These are phyloP conservation scores for Microctenopoma stevenorrisi DNA, from an alignment of 2,797 vertebrate species.

Conservation along the genomic window DNA sequence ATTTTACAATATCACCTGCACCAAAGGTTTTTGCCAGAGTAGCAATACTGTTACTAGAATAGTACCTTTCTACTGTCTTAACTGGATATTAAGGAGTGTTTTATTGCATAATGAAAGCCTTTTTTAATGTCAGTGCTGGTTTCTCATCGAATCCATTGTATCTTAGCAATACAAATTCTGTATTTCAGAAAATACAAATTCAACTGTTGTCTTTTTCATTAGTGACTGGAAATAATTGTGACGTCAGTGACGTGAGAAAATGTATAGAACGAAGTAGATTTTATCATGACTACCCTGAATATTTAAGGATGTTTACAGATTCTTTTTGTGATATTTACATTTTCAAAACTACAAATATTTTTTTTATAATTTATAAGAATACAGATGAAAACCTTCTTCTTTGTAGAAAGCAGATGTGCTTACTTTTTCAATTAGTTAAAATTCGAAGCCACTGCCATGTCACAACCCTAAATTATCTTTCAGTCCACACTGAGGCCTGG, in stretches of 20 bases:
- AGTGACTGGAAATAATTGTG: too few relatives aligned
- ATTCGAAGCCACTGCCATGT: slow-evolving; percentile 30
- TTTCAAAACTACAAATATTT: too few relatives aligned
- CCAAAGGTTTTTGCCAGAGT: slow-evolving; percentile 45
- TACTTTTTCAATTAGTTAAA: slow-evolving; percentile 16
- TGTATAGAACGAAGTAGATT: neutral
- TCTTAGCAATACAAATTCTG: neutral
- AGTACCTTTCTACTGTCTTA: slow-evolving; percentile 14
- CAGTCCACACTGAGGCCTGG: slow-evolving; percentile 36
- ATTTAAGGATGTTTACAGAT: slow-evolving; percentile 13
- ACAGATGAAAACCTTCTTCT: slow-evolving; percentile 21
- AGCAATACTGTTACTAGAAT: slow-evolving; percentile 2
- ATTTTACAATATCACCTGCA: slow-evolving; percentile 41
- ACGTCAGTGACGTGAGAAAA: neutral
- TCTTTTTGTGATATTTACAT: slow-evolving; percentile 1
- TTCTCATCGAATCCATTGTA: neutral
- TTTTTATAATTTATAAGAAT: neutral
- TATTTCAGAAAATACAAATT: neutral
- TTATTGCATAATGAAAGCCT: neutral
- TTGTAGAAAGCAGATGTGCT: slow-evolving; percentile 10
- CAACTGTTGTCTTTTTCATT: neutral
- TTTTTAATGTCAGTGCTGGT: neutral
- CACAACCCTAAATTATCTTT: slow-evolving; percentile 50
- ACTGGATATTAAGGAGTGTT: slow-evolving; percentile 4
- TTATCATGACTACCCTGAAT: neutral